These are phyloP conservation scores for Cephus pulcher DNA, from an alignment of 2,888 invertebrate species.

Conservation along the genomic window DNA sequence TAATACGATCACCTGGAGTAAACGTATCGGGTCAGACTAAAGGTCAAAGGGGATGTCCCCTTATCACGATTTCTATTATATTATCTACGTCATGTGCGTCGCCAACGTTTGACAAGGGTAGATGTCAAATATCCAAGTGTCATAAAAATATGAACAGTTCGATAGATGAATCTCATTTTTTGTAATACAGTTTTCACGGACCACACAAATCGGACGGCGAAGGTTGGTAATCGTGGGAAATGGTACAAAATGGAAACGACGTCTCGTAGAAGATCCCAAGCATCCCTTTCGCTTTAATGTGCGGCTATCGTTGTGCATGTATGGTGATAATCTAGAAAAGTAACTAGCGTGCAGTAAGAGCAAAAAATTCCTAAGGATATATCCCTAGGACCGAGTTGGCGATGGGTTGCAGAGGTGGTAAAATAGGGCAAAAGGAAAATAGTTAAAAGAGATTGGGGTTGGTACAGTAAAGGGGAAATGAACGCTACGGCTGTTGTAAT, in stretches of 20 bases:
- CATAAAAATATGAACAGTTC: not conserved
- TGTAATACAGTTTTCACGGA: no score
- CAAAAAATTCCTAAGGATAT: not conserved
- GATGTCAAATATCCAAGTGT: not conserved
- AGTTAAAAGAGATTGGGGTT: not conserved
- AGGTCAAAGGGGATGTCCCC: not conserved
- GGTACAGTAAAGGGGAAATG: not conserved
- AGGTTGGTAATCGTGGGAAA: no score
- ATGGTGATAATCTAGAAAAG: not conserved
- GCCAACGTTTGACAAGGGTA: not conserved
- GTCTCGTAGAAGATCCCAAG: no score
- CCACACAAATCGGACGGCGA: no score
- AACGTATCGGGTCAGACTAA: not conserved
- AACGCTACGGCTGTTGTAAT: conserved; percentile 23
- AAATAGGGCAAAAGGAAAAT: not conserved
- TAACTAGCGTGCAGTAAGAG: not conserved
- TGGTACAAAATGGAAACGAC: no score
- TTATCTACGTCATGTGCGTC: not conserved
- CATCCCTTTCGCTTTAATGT: not conserved
- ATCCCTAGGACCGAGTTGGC: not conserved
- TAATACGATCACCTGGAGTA: not conserved
- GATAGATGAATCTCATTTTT: not conserved
- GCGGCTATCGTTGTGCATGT: not conserved
- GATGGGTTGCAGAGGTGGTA: not conserved
- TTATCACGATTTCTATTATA: not conserved